Evolutionary conservation across 2,888 invertebrate genomes (phyloP).

Genomic region (Archips xylosteana): DNA sequence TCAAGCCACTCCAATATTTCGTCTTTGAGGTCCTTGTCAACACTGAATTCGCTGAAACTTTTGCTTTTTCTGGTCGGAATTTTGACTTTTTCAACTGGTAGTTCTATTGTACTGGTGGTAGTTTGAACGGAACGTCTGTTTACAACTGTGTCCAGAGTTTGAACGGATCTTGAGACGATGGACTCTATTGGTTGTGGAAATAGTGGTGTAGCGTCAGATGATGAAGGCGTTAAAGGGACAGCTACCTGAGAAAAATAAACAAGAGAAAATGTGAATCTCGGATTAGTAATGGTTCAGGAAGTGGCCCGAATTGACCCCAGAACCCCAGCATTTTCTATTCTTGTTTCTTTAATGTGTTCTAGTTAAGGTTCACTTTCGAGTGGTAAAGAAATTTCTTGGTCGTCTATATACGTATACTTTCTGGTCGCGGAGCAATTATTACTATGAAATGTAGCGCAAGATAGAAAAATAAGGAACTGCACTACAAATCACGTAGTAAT

Average conservation of each 20-base stretch:
- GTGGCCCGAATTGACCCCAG: too few species aligned
- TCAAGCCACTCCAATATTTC: slow-evolving; percentile 54
- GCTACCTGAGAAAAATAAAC: slow-evolving; percentile 64
- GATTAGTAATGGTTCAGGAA: too few species aligned
- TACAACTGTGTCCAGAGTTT: slow-evolving; percentile 47
- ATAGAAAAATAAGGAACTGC: too few species aligned
- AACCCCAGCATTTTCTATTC: too few species aligned
- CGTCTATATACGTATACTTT: too few species aligned
- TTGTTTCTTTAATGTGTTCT: too few species aligned
- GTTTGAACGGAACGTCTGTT: slow-evolving; percentile 54
- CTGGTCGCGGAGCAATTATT: too few species aligned
- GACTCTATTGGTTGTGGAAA: slow-evolving; percentile 9
- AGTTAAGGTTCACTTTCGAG: too few species aligned
- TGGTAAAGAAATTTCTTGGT: too few species aligned
- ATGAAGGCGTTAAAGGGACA: slow-evolving; percentile 54
- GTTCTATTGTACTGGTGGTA: slow-evolving; percentile 53
- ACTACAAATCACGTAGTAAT: too few species aligned
- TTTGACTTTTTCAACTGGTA: slow-evolving; percentile 37
- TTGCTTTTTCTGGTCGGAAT: slow-evolving; percentile 52
- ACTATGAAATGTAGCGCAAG: too few species aligned
- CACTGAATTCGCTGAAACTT: slow-evolving; percentile 58
- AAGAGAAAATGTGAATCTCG: too few species aligned
- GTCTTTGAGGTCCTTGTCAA: slow-evolving; percentile 47
- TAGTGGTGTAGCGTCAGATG: slow-evolving; percentile 46
- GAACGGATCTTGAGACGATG: slow-evolving; percentile 47